Base-by-base conservation (phyloP, 2,797 vertebrate genomes). In the Chelmon rostratus region DNA sequence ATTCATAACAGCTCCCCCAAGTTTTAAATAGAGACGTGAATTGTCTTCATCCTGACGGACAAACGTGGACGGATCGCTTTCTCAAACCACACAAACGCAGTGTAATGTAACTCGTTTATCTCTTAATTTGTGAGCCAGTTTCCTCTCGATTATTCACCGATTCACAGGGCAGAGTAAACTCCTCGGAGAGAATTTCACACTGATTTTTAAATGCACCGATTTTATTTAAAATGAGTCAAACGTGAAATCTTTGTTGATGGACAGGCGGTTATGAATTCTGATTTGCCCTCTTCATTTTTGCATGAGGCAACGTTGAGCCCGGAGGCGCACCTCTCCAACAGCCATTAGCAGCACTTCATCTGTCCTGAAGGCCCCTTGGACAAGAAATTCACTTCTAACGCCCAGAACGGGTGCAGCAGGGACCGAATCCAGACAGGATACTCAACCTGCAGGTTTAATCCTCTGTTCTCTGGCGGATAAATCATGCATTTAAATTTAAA, bases 171-270 rank as follows among this genome's bases (percentile, higher is more conserved):
- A 71, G 75, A 87, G 68, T 49, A 44, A 37, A 23, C 49, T 75
- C 81, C 78, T 82, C 52, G 52, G 75, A 88, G 74, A 87, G 82
- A 77, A 64, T 69, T 91, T 74, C 73, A 66, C 80, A 88, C 88
- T 86, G 83, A 87, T 90, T 92, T 85, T 87, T 88, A 72, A 52
- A 90, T 79, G 77, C 76, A 85, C 90, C 83, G 16, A 88, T 90
- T 84, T 87, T 72, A n/a, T 79, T 87, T 88, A 50, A 79, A 72
- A 86, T 86, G 58, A 89, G 64, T 58, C 40, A 18, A 84, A 83
- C 2, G 70, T 78, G 79, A 70, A 65, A 68, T 77, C 62, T 78
- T 61, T 59, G 63, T 65, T 73, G 78, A 89, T 58, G 62, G 87
- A 82, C 61, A 50, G 38, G 38, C 23, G 33, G 73, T 72, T 67